Conservation (phyloP, 2,888 invertebrate species). For the Pteria penguin region DNA sequence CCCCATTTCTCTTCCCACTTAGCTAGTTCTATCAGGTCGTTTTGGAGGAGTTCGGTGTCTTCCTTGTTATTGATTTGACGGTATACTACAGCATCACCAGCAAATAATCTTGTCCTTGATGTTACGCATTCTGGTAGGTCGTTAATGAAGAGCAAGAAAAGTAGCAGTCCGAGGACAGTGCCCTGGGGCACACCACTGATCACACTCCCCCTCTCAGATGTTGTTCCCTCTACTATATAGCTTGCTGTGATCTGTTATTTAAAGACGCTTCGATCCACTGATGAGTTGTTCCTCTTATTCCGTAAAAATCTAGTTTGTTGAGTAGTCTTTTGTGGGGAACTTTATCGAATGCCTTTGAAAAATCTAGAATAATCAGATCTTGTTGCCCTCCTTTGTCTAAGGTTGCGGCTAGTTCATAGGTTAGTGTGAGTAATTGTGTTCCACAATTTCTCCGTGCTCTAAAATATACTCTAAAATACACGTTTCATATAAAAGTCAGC, state of each 20-base stretch:
- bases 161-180: too few species aligned
- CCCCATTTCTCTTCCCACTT: not conserved
- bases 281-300: slow-evolving; percentile 47
- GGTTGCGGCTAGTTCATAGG: not conserved
- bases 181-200: too few species aligned
- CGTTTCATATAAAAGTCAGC: too few species aligned
- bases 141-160: too few species aligned
- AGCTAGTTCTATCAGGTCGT: not conserved
- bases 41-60: not conserved
- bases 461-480: slow-evolving; percentile 40
- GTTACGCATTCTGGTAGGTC: too few species aligned
- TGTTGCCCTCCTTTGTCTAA: slow-evolving; percentile 22
- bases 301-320: slow-evolving; percentile 16
- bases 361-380: slow-evolving; percentile 15
- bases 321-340: too few species aligned
- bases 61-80: not conserved
- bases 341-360: slow-evolving; percentile 12
- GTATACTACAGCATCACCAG: not conserved
- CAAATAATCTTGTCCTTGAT: not conserved
- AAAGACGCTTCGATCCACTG: too few species aligned
- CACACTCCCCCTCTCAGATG: too few species aligned
- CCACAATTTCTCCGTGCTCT: slow-evolving; percentile 24
- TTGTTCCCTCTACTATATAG: too few species aligned
- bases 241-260: too few species aligned
- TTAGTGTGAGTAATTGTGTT: slow-evolving; percentile 17